Conservation (phyloP, 1,140 invertebrate species). For the Drosophila bocqueti region DNA sequence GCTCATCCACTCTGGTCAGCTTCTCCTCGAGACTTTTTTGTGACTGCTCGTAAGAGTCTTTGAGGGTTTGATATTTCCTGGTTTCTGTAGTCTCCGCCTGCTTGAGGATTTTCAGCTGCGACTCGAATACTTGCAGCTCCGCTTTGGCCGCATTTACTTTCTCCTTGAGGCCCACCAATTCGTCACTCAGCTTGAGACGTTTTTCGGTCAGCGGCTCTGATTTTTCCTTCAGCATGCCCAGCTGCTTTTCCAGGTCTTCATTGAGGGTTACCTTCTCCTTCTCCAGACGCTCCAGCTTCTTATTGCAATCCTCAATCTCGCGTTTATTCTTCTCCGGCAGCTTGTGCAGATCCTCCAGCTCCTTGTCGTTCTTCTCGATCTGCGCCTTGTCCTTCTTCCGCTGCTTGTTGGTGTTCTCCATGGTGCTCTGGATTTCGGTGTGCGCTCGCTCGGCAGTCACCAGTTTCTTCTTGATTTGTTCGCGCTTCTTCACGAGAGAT, state of each 20-base stretch:
- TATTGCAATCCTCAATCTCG: slow-evolving; percentile 90
- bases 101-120: slow-evolving; percentile 92
- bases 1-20: slow-evolving; percentile 88
- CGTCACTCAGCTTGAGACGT: slow-evolving; percentile 87
- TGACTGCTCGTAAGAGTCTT: slow-evolving; percentile 85
- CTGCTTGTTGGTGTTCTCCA: slow-evolving; percentile 88
- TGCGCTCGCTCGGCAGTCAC: slow-evolving; percentile 87
- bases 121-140: slow-evolving; percentile 91
- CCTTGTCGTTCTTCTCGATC: slow-evolving; percentile 87
- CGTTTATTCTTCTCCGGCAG: slow-evolving; percentile 90
- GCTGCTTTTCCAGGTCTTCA: slow-evolving; percentile 87
- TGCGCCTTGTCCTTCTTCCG: slow-evolving; percentile 89
- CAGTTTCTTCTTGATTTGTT: slow-evolving; percentile 86
- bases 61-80: slow-evolving; percentile 89
- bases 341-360: slow-evolving; percentile 88
- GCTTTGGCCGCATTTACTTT: slow-evolving; percentile 86
- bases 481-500: slow-evolving; percentile 86
- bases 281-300: slow-evolving; percentile 86
- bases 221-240: slow-evolving; percentile 86
- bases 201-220: slow-evolving; percentile 89
- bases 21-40: slow-evolving; percentile 86
- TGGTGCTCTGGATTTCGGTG: slow-evolving; percentile 87
- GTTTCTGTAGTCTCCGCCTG: slow-evolving; percentile 92
- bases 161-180: slow-evolving; percentile 64
- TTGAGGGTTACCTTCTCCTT: slow-evolving; percentile 87